Evolutionary conservation across 2,797 vertebrate species (phyloP).

Genomic region (Phalloptychus januarius): DNA sequence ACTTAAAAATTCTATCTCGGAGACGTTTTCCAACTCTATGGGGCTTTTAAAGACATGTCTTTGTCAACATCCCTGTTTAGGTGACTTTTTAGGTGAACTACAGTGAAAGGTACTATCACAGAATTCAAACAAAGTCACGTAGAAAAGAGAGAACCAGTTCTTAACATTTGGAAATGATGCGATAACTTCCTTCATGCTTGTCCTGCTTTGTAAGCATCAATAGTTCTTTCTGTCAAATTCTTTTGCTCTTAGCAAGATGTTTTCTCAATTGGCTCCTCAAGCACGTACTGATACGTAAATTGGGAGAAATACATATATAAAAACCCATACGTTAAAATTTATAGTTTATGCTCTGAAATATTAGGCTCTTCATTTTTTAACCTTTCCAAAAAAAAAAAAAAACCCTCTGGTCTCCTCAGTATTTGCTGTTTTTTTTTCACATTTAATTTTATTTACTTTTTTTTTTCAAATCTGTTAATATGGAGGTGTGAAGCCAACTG

Average conservation of each 20-base stretch:
- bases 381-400: neutral
- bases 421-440: neutral
- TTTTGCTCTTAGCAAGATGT: neutral
- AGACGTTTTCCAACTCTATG: neutral
- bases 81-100: neutral
- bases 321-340: neutral
- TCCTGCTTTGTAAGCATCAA: neutral
- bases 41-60: neutral
- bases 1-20: neutral
- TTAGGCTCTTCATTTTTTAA: neutral
- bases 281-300: neutral
- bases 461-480: neutral
- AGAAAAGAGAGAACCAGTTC: neutral
- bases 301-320: neutral
- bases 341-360: neutral
- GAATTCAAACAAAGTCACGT: neutral
- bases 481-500: neutral
- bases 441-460: neutral
- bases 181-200: fast-evolving
- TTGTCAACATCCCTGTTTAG: neutral
- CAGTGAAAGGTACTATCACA: neutral
- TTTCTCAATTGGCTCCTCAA: neutral
- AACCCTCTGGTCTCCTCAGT: neutral
- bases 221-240: no score
- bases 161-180: neutral